These are phyloP conservation scores for Cartodere bifasciata DNA, from an alignment of 2,888 invertebrate genomes.

Conservation along the genomic window DNA sequence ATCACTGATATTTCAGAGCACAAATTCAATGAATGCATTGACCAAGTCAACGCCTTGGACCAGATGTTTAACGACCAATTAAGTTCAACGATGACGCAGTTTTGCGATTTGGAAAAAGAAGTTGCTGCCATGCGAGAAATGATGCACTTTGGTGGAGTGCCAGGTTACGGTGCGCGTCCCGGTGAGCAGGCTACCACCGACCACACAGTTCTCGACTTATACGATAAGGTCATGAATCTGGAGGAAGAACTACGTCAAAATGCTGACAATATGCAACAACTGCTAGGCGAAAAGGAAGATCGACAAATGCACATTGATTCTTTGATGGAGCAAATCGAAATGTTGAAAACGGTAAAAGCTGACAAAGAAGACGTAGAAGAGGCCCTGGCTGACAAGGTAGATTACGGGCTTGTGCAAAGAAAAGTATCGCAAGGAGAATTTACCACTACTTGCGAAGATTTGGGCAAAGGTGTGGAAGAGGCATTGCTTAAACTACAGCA, in stretches of 20 bases:
- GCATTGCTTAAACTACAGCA: conserved; percentile 46
- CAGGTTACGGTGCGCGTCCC: conserved; percentile 13
- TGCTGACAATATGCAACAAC: conserved; percentile 30
- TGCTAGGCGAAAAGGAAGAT: conserved; percentile 44
- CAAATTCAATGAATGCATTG: conserved; percentile 23
- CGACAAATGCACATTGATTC: conserved; percentile 41
- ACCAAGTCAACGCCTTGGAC: conserved; percentile 28
- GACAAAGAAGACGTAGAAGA: conserved; percentile 60
- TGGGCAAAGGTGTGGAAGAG: conserved; percentile 50
- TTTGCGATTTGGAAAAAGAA: conserved; percentile 30
- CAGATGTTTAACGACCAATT: conserved; percentile 33
- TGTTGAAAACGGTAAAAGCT: conserved; percentile 52
- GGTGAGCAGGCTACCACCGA: conserved; percentile 4
- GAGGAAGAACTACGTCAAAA: conserved; percentile 35
- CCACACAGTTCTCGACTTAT: conserved; percentile 26
- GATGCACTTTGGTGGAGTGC: conserved; percentile 15
- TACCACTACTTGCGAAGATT: conserved; percentile 53
- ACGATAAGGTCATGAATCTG: conserved; percentile 30
- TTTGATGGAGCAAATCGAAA: conserved; percentile 50
- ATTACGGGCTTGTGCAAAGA: conserved; percentile 50
- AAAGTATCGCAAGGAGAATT: conserved; percentile 65
- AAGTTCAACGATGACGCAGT: conserved; percentile 5
- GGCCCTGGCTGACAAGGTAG: conserved; percentile 62
- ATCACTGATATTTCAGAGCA: no score
- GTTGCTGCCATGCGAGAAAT: conserved; percentile 26